Evolutionary conservation across 2,888 invertebrate species (phyloP).

Genomic region (Lasioglossum vierecki): DNA sequence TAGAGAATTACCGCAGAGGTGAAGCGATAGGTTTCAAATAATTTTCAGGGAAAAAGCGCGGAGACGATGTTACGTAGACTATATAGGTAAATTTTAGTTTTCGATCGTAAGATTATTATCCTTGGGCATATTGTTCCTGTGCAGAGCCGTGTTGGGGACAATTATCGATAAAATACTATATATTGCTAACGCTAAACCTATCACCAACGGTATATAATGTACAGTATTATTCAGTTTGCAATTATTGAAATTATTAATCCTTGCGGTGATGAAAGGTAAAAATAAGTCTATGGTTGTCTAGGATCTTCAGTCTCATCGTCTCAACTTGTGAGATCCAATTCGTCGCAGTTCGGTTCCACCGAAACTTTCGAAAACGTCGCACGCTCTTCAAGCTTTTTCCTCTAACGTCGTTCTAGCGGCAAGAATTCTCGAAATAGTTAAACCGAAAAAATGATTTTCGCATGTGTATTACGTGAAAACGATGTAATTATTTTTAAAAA

Average conservation of each 20-base stretch:
- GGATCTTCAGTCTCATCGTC: neutral
- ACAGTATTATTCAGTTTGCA: no score
- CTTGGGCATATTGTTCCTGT: no score
- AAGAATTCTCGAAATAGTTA: neutral
- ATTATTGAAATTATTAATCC: no score
- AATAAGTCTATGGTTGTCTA: neutral
- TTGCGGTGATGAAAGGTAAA: neutral
- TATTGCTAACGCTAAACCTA: no score
- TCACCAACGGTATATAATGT: no score
- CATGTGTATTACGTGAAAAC: no score
- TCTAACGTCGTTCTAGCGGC: neutral
- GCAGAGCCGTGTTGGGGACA: no score
- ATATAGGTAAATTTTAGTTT: no score
- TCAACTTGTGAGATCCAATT: neutral
- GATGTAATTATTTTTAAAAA: no score
- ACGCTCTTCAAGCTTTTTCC: neutral
- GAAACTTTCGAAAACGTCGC: neutral
- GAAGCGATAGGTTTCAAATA: neutral
- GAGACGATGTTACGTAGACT: neutral
- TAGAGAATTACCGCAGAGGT: neutral
- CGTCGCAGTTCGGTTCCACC: neutral
- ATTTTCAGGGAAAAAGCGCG: neutral
- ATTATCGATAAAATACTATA: neutral
- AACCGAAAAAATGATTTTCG: no score
- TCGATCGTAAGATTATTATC: no score